phyloP scores from a whole-genome alignment of 2,113 vertebrate genomes.

The Paraplagusia blochii region DNA sequence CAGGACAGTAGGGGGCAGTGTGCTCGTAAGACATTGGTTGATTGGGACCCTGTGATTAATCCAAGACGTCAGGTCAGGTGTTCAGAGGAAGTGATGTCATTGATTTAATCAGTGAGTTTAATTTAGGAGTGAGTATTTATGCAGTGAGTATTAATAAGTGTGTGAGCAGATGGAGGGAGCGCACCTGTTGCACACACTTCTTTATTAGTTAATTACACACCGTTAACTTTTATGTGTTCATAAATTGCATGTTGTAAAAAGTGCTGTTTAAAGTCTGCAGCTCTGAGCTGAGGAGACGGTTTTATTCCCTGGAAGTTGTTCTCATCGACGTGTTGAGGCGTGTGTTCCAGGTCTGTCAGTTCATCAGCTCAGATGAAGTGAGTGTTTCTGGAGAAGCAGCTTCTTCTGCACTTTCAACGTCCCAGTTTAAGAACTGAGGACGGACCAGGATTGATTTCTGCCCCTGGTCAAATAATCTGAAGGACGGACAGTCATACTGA shows the following conservation, averaged over 20 bases:
- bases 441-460: conserved; percentile 41
- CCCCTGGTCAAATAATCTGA: conserved; percentile 51
- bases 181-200: no score
- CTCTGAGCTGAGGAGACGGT: neutral
- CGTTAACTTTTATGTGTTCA: neutral
- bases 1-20: no score
- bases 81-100: no score
- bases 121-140: no score
- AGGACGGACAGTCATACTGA: conserved; percentile 30
- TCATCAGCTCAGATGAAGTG: conserved; percentile 51
- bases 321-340: conserved; percentile 29
- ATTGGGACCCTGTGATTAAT: no score
- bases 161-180: no score
- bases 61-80: no score
- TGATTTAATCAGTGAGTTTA: no score
- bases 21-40: no score
- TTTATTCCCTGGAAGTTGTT: conserved; percentile 17
- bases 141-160: no score
- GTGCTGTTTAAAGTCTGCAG: no score
- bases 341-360: conserved; percentile 17
- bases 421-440: conserved; percentile 39
- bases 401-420: conserved; percentile 44
- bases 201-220: no score
- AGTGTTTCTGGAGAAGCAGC: conserved; percentile 56
- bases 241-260: neutral